These are phyloP conservation scores for Malurus alboscapulatus DNA, from an alignment of 2,113 vertebrate species.

Conservation along the genomic window DNA sequence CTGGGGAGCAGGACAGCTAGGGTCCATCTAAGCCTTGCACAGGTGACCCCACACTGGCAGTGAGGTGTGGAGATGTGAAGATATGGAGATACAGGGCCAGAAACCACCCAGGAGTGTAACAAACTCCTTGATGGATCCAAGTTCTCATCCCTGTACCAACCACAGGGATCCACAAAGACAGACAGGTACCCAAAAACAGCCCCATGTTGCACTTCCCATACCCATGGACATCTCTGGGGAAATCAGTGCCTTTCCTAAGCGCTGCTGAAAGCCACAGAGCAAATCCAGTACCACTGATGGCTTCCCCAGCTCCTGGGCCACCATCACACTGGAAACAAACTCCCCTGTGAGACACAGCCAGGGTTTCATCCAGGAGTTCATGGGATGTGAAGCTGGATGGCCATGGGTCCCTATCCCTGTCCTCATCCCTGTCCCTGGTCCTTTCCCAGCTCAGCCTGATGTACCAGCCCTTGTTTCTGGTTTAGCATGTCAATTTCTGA, in stretches of 20 bases:
- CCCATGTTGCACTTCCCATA: background rate
- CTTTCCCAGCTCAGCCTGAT: background rate
- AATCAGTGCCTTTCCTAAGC: background rate
- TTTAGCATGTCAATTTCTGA: background rate
- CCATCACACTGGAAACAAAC: background rate
- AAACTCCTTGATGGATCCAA: background rate
- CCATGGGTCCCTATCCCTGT: background rate
- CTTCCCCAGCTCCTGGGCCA: background rate
- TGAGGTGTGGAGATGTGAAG: background rate
- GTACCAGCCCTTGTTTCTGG: background rate
- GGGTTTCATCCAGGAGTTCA: background rate
- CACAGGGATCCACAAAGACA: background rate
- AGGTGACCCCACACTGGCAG: background rate
- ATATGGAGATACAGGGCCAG: accelerated
- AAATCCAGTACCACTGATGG: background rate
- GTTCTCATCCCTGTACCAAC: background rate
- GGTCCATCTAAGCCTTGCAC: background rate
- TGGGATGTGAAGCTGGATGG: background rate
- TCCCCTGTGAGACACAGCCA: accelerated
- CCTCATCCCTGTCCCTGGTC: background rate
- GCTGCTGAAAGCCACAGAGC: background rate
- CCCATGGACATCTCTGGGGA: no score
- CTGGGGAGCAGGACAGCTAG: background rate
- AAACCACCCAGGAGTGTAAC: background rate
- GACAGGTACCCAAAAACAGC: background rate